Conservation (phyloP, 2,888 invertebrate genomes). For the Rutpela maculata region DNA sequence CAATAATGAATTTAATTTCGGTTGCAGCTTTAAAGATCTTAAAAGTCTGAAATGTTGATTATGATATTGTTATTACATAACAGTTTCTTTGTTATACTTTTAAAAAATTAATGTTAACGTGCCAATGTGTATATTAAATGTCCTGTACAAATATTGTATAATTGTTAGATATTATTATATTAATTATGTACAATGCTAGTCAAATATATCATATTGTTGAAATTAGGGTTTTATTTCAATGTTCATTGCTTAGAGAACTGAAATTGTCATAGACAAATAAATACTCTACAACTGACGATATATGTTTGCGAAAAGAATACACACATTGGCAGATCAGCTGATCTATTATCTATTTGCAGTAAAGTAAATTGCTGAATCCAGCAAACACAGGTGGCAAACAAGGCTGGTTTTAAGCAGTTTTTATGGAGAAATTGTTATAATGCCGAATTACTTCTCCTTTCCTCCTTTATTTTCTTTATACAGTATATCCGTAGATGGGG, state of each 20-base stretch:
- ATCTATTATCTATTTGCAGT: too few species aligned
- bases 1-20: conserved; percentile 37
- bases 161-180: conserved; percentile 47
- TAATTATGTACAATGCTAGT: conserved; percentile 49
- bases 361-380: too few species aligned
- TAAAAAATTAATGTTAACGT: conserved; percentile 47
- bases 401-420: too few species aligned
- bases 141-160: conserved; percentile 56
- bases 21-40: conserved; percentile 44
- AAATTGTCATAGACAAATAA: too few species aligned
- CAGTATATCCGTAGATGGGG: too few species aligned
- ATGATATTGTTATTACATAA: conserved; percentile 35
- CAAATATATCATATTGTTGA: conserved; percentile 44
- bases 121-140: conserved; percentile 54
- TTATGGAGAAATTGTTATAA: too few species aligned
- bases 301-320: too few species aligned
- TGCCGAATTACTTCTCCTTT: too few species aligned
- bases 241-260: not conserved
- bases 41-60: conserved; percentile 47
- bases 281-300: too few species aligned
- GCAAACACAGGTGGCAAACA: too few species aligned
- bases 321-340: too few species aligned
- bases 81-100: conserved; percentile 43
- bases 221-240: not conserved
- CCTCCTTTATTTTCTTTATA: too few species aligned